Percentiles rank a stretch among this genome's conserved stretches.
phyloP scores from a whole-genome alignment of 1,140 invertebrate species.

The Drosophila micromelanica region DNA sequence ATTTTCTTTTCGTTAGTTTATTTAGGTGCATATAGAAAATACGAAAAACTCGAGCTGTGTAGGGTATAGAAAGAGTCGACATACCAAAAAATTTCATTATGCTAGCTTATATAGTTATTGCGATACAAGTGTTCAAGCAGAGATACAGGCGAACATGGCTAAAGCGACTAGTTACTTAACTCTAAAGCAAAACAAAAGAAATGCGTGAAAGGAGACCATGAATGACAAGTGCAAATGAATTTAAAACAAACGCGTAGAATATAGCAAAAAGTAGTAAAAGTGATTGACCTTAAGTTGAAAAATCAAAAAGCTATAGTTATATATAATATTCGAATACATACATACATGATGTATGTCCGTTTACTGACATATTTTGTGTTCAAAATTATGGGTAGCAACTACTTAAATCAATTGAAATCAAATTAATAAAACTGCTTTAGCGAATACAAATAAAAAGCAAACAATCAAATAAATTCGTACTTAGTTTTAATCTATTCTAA shows the following conservation, averaged over 20 bases:
- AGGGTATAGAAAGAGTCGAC: constrained; percentile 5
- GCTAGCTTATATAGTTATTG: constrained; percentile 17
- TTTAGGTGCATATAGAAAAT: constrained; percentile 13
- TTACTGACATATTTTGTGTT: constrained; percentile 76
- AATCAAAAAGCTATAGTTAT: constrained; percentile 10
- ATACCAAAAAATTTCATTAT: constrained; percentile 2
- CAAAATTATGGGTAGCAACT: constrained; percentile 61
- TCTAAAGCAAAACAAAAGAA: background rate
- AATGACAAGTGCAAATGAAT: constrained; percentile 11
- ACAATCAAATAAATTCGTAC: constrained; percentile 12
- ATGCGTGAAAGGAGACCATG: background rate
- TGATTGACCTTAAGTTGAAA: constrained; percentile 3
- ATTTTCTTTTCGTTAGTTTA: background rate
- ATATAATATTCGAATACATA: constrained; percentile 1
- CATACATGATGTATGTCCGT: constrained; percentile 55
- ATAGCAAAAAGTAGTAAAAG: background rate
- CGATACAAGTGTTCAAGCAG: constrained; percentile 13
- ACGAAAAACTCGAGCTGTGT: constrained; percentile 16
- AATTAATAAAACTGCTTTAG: constrained; percentile 60
- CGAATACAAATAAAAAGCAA: constrained; percentile 36
- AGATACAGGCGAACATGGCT: background rate
- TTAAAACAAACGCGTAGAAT: background rate
- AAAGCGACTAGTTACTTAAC: background rate
- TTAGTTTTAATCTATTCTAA: background rate
- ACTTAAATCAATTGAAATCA: constrained; percentile 60